These are phyloP conservation scores for Nephrotoma flavescens DNA, from an alignment of 2,888 invertebrate genomes.

Conservation along the genomic window DNA sequence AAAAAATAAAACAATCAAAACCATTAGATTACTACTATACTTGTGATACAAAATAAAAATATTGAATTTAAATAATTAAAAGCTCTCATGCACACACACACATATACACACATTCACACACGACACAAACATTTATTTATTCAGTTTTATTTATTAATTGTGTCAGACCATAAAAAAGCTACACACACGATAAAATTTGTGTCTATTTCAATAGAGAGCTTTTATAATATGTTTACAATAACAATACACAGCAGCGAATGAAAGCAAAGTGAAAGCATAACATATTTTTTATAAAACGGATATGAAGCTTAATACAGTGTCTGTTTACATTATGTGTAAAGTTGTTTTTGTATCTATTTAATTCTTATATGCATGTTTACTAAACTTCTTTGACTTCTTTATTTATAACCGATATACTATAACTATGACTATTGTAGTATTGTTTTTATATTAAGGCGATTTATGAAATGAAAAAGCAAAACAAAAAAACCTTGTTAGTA, in stretches of 20 bases:
- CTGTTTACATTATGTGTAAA: neutral
- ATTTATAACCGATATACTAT: neutral
- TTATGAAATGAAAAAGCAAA: neutral
- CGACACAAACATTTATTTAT: neutral
- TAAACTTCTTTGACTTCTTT: neutral
- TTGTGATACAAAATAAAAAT: neutral
- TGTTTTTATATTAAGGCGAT: neutral
- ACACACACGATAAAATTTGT: neutral
- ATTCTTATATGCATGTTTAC: neutral
- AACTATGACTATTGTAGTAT: neutral
- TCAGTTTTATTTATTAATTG: neutral
- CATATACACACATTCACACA: neutral
- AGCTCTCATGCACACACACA: neutral
- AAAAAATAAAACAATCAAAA: neutral
- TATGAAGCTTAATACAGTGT: neutral
- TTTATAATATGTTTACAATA: neutral
- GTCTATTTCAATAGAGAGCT: neutral
- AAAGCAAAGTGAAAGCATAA: neutral
- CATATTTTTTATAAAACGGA: neutral
- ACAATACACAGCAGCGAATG: neutral
- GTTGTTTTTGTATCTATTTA: neutral
- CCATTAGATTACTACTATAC: neutral
- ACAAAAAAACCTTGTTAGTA: neutral
- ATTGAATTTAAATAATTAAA: neutral
- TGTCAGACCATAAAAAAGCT: neutral